Conservation (phyloP, 2,113 vertebrate genomes). For the Dicerorhinus sumatrensis region DNA sequence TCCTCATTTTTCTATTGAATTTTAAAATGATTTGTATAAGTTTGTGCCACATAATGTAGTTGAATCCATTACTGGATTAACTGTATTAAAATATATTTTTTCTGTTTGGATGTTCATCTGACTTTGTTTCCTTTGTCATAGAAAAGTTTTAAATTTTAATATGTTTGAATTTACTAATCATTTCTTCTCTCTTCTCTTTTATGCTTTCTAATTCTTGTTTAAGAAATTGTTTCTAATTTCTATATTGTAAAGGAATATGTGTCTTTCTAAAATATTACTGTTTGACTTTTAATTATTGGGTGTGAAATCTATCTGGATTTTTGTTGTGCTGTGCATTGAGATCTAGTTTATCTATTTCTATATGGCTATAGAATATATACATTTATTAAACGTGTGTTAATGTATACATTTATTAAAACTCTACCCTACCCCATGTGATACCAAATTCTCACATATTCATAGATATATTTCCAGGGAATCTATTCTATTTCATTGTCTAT, state of each 20-base stretch:
- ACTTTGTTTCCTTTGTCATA: neutral
- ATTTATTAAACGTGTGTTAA: neutral
- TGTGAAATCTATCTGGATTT: neutral
- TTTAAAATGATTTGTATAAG: neutral
- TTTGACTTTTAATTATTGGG: neutral
- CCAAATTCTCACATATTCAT: neutral
- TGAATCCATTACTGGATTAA: neutral
- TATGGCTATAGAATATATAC: neutral
- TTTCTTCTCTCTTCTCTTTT: neutral
- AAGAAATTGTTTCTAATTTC: neutral
- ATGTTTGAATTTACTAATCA: neutral
- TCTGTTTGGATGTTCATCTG: neutral
- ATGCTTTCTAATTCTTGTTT: neutral
- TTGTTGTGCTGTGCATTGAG: neutral
- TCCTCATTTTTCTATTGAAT: neutral
- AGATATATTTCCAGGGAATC: neutral
- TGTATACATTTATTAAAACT: neutral
- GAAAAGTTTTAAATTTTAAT: neutral
- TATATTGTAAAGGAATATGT: neutral
- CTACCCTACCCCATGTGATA: too few relatives aligned
- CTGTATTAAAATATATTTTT: neutral
- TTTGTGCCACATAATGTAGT: neutral
- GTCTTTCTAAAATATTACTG: neutral
- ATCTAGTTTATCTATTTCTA: neutral
- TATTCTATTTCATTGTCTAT: neutral